Evolutionary conservation across 2,113 vertebrate genomes (phyloP), one percentile per base, ranked within the genome.

Genomic region (Alethe diademata): DNA sequence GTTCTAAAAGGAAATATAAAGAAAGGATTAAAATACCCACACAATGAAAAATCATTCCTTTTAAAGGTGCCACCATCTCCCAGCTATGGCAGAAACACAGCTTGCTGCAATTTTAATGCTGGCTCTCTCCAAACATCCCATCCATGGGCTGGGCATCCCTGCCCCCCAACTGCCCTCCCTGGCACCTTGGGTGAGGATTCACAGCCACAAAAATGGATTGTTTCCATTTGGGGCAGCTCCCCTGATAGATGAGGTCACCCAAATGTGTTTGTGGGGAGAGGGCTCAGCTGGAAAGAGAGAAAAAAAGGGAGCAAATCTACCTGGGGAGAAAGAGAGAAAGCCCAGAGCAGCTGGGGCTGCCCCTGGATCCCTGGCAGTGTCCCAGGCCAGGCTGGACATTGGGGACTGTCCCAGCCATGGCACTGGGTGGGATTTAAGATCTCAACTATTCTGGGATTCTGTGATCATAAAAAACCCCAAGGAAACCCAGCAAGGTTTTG

Each of bases 111-210:
- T 61, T 72, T 58, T 58, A 58, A 33, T 7, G 33, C 5, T 1
- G 33, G 28, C 4, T 66, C 51, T 51, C 65, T 20, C 7, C 4
- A 66, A 81, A 14, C 19, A 11, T 5, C 53, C 1, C 28, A 0
- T 15, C 28, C 18, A 11, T 0, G 4, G 61, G 18, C 0, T 45
- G 70, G n/a, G 11, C 0, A 0, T 26, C 43, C 82, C 12, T 83
- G 12, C 35, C 35, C 35, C 35, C 35, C 35, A 35, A 35, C 23
- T 40, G 40, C 40, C 40, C 14, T 40, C 40, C 40, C 57, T 75
- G 57, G 26, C 9, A 19, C 0, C 0, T 0, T 4, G 48, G 23
- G 9, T 5, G 19, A 53, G 47, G 45, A 26, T 7, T 38, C 56
- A 35, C 9, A 70, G 69, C 22, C 58, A 28, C 9, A 24, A 4